Conservation (phyloP, 2,113 vertebrate species). For the Callaeas wilsoni region DNA sequence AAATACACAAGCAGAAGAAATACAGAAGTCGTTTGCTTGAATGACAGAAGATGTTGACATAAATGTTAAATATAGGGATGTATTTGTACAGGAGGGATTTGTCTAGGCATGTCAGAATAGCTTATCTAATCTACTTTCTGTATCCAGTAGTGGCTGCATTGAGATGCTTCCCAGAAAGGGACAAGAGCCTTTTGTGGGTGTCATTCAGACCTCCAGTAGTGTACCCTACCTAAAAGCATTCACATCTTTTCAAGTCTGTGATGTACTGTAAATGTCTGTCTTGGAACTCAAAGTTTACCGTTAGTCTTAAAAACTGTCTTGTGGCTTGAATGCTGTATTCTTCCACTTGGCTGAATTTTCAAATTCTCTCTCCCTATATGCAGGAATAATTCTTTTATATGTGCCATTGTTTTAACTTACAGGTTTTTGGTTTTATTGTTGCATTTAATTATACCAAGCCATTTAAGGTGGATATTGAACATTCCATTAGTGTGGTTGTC, state of each 20-base stretch:
- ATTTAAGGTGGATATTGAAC: background rate
- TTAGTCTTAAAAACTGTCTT: background rate
- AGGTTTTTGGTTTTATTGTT: background rate
- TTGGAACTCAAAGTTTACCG: background rate
- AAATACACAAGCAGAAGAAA: background rate
- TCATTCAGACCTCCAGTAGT: background rate
- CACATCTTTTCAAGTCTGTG: background rate
- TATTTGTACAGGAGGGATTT: background rate
- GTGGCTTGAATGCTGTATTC: background rate
- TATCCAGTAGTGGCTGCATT: background rate
- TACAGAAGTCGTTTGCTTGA: background rate
- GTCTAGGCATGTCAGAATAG: background rate
- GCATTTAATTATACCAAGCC: background rate
- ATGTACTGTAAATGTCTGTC: background rate
- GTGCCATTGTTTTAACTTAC: background rate
- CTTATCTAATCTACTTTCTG: background rate
- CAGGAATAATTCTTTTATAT: background rate
- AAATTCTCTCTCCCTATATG: background rate
- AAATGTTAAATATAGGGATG: background rate
- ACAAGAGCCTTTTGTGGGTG: background rate
- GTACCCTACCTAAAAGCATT: background rate
- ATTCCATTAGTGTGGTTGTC: background rate
- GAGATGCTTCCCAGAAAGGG: background rate
- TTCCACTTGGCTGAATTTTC: background rate
- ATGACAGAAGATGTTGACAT: background rate